phyloP scores from a whole-genome alignment of 2,888 invertebrate species.

The Cheilosia pagana region DNA sequence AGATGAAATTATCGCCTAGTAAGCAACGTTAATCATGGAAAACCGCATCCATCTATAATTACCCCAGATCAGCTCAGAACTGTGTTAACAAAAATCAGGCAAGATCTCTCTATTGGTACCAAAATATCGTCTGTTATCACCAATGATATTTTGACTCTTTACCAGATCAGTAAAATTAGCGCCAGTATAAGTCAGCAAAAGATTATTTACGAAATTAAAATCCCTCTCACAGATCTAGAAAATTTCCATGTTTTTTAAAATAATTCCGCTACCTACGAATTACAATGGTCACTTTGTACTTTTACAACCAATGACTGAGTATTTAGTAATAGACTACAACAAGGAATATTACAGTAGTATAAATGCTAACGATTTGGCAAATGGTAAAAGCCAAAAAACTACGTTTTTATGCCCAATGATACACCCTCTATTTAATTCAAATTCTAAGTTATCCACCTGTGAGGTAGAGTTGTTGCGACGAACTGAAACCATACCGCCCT shows the following conservation, averaged over 20 bases:
- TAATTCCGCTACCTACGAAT: conserved; percentile 19
- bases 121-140: too few relatives aligned
- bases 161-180: too few relatives aligned
- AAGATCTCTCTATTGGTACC: too few relatives aligned
- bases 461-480: background rate
- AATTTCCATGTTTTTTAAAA: conserved; percentile 15
- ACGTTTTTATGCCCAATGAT: conserved; percentile 21
- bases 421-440: conserved; percentile 28
- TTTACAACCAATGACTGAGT: conserved; percentile 17
- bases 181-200: too few relatives aligned
- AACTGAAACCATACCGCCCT: too few relatives aligned
- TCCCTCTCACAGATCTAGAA: conserved; percentile 17
- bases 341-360: conserved; percentile 11
- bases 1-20: too few relatives aligned
- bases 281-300: conserved; percentile 15
- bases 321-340: conserved; percentile 11
- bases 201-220: background rate
- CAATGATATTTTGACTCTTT: too few relatives aligned
- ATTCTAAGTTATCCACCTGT: conserved; percentile 1
- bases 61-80: too few relatives aligned
- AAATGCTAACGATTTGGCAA: conserved; percentile 4
- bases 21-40: too few relatives aligned
- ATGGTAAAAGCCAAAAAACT: conserved; percentile 3
- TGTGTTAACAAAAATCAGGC: too few relatives aligned
- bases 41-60: too few relatives aligned